Percentiles rank a stretch among this genome's conserved stretches.
Evolutionary conservation across 2,888 invertebrate genomes (phyloP).

Genomic region (Torymus tubicola): DNA sequence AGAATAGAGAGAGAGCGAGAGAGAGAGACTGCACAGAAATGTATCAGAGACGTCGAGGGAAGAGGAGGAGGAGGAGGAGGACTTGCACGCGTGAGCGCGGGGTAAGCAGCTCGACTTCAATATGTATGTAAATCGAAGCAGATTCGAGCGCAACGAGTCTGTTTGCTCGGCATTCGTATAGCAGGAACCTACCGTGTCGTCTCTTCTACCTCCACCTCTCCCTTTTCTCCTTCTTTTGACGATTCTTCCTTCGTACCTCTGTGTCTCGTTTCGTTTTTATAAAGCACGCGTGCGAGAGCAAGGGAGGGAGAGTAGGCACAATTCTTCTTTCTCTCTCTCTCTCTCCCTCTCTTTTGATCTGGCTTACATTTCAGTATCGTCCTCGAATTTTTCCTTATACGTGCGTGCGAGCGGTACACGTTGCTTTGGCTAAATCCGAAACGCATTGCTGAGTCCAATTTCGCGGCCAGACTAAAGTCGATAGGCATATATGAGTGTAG

Average conservation of each 20-base stretch:
- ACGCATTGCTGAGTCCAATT: constrained; percentile 27
- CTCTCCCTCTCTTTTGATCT: background rate
- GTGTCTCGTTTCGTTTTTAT: constrained; percentile 35
- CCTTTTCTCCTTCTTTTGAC: constrained; percentile 9
- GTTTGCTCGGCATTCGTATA: constrained; percentile 53
- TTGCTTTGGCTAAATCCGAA: constrained; percentile 14
- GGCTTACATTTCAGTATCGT: background rate
- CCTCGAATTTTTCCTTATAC: constrained; percentile 32
- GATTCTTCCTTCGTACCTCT: constrained; percentile 27
- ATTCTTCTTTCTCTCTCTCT: background rate
- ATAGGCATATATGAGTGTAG: background rate
- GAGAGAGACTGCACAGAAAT: constrained; percentile 23
- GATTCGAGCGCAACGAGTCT: constrained; percentile 68
- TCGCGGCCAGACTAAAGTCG: constrained; percentile 14
- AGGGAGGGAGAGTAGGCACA: background rate
- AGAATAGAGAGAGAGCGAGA: constrained; percentile 68
- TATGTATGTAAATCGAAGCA: constrained; percentile 76
- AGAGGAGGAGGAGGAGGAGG: background rate
- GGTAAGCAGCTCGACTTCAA: constrained; percentile 69
- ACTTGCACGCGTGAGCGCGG: constrained; percentile 15
- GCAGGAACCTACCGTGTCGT: constrained; percentile 8
- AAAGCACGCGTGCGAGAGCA: background rate
- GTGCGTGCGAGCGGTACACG: background rate
- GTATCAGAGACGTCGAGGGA: constrained; percentile 9
- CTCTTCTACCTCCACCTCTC: constrained; percentile 3